phyloP scores from a whole-genome alignment of 2,797 vertebrate genomes.

The Pagetopsis macropterus region DNA sequence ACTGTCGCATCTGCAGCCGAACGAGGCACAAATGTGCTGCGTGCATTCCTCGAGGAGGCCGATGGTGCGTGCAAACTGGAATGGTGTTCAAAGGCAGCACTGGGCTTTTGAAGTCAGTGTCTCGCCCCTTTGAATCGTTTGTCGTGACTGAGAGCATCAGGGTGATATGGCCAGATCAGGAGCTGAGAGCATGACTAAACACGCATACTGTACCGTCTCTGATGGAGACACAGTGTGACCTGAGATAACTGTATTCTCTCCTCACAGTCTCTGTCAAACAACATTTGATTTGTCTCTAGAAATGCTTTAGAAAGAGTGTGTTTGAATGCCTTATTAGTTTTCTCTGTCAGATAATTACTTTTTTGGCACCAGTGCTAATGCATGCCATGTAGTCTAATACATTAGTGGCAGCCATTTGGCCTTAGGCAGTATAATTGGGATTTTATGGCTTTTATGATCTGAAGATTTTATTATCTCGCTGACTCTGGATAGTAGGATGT shows the following conservation, averaged over 20 bases:
- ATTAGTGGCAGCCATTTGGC: constrained; percentile 72
- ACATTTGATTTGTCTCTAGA: constrained; percentile 38
- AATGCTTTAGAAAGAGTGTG: constrained; percentile 34
- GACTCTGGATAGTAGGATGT: constrained; percentile 69
- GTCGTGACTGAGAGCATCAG: constrained; percentile 64
- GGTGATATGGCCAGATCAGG: constrained; percentile 55
- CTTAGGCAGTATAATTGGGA: constrained; percentile 58
- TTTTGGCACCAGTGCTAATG: constrained; percentile 62
- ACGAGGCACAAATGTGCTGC: constrained; percentile 54
- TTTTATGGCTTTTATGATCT: constrained; percentile 81
- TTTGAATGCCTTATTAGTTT: constrained; percentile 64
- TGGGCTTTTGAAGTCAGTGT: constrained; percentile 68
- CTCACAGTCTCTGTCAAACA: constrained; percentile 32
- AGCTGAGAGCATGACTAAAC: constrained; percentile 59
- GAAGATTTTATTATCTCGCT: constrained; percentile 77
- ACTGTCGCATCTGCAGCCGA: constrained; percentile 54
- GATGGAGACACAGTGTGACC: constrained; percentile 48
- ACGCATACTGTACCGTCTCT: constrained; percentile 23
- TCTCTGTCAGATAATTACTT: constrained; percentile 63
- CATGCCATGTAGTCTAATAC: constrained; percentile 69
- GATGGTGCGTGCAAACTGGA: constrained; percentile 67
- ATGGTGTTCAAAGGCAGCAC: constrained; percentile 71
- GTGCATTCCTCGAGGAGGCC: constrained; percentile 54
- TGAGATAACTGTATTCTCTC: constrained; percentile 19
- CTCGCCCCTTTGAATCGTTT: constrained; percentile 63